Conservation (phyloP, 2,113 vertebrate genomes). For the Gadus macrocephalus region DNA sequence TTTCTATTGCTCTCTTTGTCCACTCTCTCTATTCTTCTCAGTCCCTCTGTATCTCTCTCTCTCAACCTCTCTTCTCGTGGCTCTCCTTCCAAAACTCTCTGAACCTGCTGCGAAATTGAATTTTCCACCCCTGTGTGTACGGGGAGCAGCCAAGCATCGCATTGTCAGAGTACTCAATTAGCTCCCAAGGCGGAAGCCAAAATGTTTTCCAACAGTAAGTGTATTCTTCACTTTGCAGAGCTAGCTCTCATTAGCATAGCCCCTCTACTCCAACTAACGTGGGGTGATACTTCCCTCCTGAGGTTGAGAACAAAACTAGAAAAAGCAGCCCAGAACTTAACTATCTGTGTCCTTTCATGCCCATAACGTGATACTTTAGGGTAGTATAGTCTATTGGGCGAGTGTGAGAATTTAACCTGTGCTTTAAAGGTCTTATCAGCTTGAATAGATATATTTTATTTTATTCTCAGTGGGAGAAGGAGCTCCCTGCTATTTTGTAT, state of each 20-base stretch:
- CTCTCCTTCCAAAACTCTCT: conserved; percentile 31
- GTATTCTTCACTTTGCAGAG: conserved; percentile 65
- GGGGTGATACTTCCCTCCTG: conserved; percentile 38
- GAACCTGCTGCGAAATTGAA: conserved; percentile 69
- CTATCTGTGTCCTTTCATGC: conserved; percentile 34
- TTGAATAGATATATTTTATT: conserved; percentile 30
- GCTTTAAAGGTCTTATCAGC: conserved; percentile 32
- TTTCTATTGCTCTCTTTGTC: conserved; percentile 10
- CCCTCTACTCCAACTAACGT: conserved; percentile 42
- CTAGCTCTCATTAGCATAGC: conserved; percentile 64
- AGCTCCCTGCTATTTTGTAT: not conserved
- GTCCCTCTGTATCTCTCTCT: too few relatives aligned
- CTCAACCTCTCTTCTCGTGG: conserved; percentile 12
- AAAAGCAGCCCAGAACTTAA: conserved; percentile 40
- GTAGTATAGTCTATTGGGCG: conserved; percentile 16
- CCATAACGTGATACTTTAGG: conserved; percentile 33
- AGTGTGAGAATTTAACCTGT: conserved; percentile 34
- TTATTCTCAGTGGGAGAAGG: not conserved
- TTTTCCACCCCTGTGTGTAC: conserved; percentile 62
- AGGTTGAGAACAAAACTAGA: conserved; percentile 45
- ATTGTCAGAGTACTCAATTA: conserved; percentile 70
- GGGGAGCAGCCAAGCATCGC: conserved; percentile 64
- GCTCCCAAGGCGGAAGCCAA: conserved; percentile 68
- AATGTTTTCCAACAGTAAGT: conserved; percentile 69
- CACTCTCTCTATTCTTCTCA: not conserved